A percentile compares a stretch with the other conserved stretches of the same genome.
Evolutionary conservation across 2,888 invertebrate genomes (phyloP).

Genomic region (Tuberolachnus salignus): DNA sequence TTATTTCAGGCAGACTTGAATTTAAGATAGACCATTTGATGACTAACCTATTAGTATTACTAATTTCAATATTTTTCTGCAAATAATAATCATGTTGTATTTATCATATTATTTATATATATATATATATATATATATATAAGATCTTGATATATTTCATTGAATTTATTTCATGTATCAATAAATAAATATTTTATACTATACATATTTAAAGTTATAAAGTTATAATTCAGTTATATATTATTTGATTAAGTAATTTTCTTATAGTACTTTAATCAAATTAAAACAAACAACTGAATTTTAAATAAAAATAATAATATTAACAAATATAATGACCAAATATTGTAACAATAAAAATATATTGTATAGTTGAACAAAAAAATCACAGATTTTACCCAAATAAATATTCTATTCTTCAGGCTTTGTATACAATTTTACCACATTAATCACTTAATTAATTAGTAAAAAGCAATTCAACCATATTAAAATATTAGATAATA

Average conservation of each 20-base stretch:
- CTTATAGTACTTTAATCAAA: neutral
- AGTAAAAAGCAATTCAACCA: conserved; percentile 17
- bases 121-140: too few relatives aligned
- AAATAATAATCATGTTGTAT: neutral
- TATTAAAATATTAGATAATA: neutral
- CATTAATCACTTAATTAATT: neutral
- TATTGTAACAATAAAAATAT: conserved; percentile 18
- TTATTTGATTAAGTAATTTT: conserved; percentile 1
- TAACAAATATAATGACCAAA: conserved; percentile 7
- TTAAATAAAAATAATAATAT: neutral
- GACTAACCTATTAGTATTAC: too few relatives aligned
- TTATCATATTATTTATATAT: too few relatives aligned
- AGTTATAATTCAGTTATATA: neutral
- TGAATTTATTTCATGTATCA: neutral
- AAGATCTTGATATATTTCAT: neutral
- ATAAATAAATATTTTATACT: neutral
- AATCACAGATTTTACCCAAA: conserved; percentile 36
- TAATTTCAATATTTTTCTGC: neutral
- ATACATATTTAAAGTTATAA: neutral
- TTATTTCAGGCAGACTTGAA: too few relatives aligned
- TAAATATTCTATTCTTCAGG: conserved; percentile 25
- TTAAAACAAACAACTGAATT: conserved; percentile 22
- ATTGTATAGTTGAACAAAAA: conserved; percentile 26
- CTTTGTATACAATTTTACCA: conserved; percentile 14
- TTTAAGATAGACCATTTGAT: too few relatives aligned